phyloP scores from a whole-genome alignment of 1,140 invertebrate genomes.

The Thalassaphorura encarpata region DNA sequence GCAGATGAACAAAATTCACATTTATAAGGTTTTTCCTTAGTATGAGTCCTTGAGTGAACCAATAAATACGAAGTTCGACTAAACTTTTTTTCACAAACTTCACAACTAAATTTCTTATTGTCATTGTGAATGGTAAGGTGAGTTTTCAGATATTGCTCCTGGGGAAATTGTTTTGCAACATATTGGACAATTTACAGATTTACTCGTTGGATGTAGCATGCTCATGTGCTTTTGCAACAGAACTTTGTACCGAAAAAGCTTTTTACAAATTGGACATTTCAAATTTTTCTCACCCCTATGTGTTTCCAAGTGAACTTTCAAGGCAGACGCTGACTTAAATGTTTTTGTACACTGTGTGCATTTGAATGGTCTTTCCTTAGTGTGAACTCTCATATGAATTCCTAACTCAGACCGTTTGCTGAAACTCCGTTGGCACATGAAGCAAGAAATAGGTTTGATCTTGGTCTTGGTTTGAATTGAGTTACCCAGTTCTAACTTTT shows the following conservation, averaged over 20 bases:
- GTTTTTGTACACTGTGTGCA: background rate
- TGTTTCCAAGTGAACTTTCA: background rate
- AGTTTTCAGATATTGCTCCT: background rate
- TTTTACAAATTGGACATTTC: background rate
- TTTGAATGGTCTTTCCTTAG: background rate
- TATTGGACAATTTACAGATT: background rate
- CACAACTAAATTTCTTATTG: background rate
- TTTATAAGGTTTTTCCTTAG: conserved; percentile 1
- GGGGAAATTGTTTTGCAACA: background rate
- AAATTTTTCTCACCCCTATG: background rate
- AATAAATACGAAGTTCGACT: background rate
- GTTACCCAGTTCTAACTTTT: no score
- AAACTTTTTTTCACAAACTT: background rate
- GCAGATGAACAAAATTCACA: background rate
- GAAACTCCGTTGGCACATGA: no score
- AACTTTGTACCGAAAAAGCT: background rate
- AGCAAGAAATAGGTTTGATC: no score
- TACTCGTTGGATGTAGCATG: background rate
- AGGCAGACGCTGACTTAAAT: background rate
- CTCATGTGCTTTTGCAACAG: background rate
- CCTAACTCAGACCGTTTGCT: no score
- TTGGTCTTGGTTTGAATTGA: no score
- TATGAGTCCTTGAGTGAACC: background rate
- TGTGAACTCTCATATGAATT: background rate
- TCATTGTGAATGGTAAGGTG: background rate